Percentiles rank a stretch among this genome's conserved stretches.
Evolutionary conservation across 2,113 vertebrate genomes (phyloP).

Genomic region (Poeciliopsis turrubarensis): DNA sequence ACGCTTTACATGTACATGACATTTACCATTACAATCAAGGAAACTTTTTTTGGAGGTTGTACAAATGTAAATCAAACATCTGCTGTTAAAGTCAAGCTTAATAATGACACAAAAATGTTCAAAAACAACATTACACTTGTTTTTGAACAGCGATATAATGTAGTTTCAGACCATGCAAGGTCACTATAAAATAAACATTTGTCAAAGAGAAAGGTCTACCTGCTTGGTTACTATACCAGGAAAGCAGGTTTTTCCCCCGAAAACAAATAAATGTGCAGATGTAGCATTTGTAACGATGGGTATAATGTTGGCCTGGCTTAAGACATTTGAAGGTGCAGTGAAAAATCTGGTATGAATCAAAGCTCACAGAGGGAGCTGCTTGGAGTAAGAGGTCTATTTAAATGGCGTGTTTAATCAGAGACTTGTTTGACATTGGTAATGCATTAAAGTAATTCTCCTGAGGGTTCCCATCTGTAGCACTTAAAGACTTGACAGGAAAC

Average conservation of each 20-base stretch:
- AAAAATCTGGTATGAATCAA: conserved; percentile 6
- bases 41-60: too few relatives aligned
- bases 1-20: too few relatives aligned
- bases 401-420: conserved; percentile 26
- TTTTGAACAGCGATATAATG: background rate
- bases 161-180: too few relatives aligned
- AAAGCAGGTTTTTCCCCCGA: background rate
- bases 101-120: too few relatives aligned
- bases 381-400: conserved; percentile 13
- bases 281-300: background rate
- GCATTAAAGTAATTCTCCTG: conserved; percentile 34
- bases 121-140: background rate
- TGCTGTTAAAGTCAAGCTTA: too few relatives aligned
- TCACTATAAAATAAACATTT: too few relatives aligned
- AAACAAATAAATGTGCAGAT: conserved; percentile 20
- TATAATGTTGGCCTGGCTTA: conserved; percentile 22
- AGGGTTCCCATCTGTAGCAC: conserved; percentile 11
- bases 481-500: conserved; percentile 9
- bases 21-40: too few relatives aligned
- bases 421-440: conserved; percentile 47
- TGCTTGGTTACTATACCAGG: too few relatives aligned
- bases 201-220: too few relatives aligned
- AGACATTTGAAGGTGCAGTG: background rate
- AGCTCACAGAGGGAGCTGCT: conserved; percentile 4
- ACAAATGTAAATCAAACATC: too few relatives aligned